Evolutionary conservation across 2,888 invertebrate genomes (phyloP).

Genomic region (Mythimna ferrago): DNA sequence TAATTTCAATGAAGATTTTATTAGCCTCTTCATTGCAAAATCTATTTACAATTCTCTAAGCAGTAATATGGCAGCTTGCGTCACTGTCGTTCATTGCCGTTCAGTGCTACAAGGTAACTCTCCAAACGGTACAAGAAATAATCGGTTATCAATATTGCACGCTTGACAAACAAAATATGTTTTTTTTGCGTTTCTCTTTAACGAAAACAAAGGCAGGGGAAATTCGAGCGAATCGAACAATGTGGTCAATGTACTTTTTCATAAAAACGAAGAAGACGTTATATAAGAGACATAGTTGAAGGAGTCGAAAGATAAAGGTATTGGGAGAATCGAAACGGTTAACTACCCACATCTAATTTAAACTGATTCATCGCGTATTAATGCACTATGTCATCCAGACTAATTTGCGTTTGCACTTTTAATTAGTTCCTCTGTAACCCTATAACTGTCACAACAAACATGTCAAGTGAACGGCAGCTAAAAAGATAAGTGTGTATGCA

Average conservation of each 20-base stretch:
- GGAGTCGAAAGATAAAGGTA: not conserved
- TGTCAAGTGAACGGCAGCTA: conserved; percentile 41
- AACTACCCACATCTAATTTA: not conserved
- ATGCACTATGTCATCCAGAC: not conserved
- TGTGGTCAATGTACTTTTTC: conserved; percentile 2
- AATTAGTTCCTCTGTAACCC: conserved; percentile 9
- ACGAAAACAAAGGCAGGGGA: conserved; percentile 19
- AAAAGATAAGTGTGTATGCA: conserved; percentile 56
- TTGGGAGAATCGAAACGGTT: conserved; percentile 7
- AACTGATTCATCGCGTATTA: not conserved
- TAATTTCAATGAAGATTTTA: conserved; percentile 12
- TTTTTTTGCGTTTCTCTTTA: conserved; percentile 18
- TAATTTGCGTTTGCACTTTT: conserved; percentile 25
- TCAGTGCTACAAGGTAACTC: conserved; percentile 30
- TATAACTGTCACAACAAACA: conserved; percentile 38
- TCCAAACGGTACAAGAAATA: conserved; percentile 9
- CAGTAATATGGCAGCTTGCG: conserved; percentile 21
- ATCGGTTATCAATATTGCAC: conserved; percentile 20
- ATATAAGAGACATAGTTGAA: conserved; percentile 6
- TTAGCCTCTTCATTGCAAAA: conserved; percentile 12
- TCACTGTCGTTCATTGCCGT: conserved; percentile 36
- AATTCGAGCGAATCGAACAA: conserved; percentile 15
- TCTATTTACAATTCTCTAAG: conserved; percentile 31
- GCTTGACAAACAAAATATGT: not conserved
- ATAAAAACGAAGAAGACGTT: not conserved